Evolutionary conservation across 2,888 invertebrate species (phyloP), one percentile per base, ranked within the genome.

Genomic region (Hesperia comma): DNA sequence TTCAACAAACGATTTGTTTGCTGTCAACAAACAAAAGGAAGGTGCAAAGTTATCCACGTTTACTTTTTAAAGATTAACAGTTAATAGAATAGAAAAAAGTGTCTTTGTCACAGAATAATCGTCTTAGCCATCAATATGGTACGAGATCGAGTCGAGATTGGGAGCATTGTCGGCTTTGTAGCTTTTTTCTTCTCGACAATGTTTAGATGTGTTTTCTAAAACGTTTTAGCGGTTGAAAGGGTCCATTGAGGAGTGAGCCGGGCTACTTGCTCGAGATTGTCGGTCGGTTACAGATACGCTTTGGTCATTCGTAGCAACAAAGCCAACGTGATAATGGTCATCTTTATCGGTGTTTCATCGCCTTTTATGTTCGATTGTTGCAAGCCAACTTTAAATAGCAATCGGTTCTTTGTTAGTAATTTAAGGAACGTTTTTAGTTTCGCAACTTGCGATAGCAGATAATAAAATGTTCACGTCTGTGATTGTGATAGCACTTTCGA

Each of bases 1-100:
- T 78, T 77, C 83, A 86, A 86, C 87, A 88, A 89, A 90, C 90
- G 88, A 92, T 92, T 91, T 92, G 92, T 92, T 92, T 90, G 87
- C 85, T 85, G 90, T 88, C 90, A 90, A 85, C 86, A 86, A 86
- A 92, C 90, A 92, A 91, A 81, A 81, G 84, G 83, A 85, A 90
- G 89, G 90, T 90, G 89, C 82, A 83, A 88, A 86, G 49, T 49
- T 49, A 49, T 49, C 77, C 76, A 63, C 62, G 57, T 76, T 81
- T 81, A 77, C 82, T 79, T 76, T 77, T 71, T 68, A 74, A 41
- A 88, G 86, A 87, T 88, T 86, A 88, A 88, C 86, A 79, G 84
- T 83, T 85, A 85, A 85, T 84, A 81, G 83, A 79, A 78, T 77
- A 73, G 72, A 78, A 84, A 85, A 86, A 83, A 82, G 84, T 81